These are phyloP conservation scores for Myiotriccus ornatus DNA, from an alignment of 2,797 vertebrate genomes.

Conservation along the genomic window DNA sequence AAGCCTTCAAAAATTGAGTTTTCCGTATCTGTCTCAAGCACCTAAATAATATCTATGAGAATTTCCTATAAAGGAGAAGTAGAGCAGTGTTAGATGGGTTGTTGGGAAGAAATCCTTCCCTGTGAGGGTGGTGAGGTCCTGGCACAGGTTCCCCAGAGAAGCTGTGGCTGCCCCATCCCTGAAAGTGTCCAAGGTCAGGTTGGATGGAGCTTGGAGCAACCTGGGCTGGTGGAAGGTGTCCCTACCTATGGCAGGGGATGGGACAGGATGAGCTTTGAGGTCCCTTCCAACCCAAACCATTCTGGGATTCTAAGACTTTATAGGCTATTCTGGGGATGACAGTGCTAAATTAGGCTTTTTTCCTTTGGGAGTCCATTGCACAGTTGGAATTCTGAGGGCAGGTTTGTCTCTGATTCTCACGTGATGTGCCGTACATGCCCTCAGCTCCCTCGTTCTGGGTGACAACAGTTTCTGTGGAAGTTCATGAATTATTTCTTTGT, in stretches of 20 bases:
- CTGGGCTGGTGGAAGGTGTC: fast-evolving
- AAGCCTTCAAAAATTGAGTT: not conserved
- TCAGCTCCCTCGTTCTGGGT: not conserved
- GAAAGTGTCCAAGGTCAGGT: fast-evolving
- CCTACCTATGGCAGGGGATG: not conserved
- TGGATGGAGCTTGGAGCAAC: fast-evolving
- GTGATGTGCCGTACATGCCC: not conserved
- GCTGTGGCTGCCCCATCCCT: not conserved
- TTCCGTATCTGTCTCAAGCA: not conserved
- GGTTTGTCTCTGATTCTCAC: not conserved
- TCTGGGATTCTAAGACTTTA: not conserved
- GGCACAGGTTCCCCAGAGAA: not conserved
- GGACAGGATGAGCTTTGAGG: fast-evolving
- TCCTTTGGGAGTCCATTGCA: not conserved
- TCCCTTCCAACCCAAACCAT: not conserved
- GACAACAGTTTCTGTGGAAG: not conserved
- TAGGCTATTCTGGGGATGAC: not conserved
- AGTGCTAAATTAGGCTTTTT: not conserved
- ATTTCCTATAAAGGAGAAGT: not conserved
- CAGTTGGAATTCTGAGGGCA: not conserved
- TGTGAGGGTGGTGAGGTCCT: fast-evolving
- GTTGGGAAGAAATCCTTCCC: fast-evolving
- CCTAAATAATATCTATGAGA: not conserved
- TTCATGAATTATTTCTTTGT: constrained; percentile 21
- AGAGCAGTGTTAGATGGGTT: fast-evolving